Evolutionary conservation across 2,797 vertebrate species (phyloP), one percentile per base, ranked within the genome.

Genomic region (Labeo calbasu): DNA sequence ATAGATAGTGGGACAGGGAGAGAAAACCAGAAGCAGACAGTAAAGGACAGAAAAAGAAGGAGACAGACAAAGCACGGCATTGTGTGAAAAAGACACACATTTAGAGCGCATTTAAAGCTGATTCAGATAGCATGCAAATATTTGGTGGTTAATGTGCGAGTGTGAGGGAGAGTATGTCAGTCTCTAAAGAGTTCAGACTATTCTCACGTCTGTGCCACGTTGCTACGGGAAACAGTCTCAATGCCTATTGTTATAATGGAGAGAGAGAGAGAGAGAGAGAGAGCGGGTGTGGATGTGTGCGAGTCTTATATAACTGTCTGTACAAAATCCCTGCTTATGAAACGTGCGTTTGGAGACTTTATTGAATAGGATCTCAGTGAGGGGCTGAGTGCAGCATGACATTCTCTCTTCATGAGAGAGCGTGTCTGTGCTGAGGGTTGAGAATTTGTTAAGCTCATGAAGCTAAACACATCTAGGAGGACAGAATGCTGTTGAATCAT

Each of bases 191-290:
- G 75, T 69, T 70, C 65, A 61, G 82, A 78, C 75, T 69, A 61
- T 84, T 78, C 82, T 77, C 65, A 78, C 14, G 17, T 50, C 65
- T 61, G 63, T 78, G 53, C 73, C 75, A 78, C 40, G 82, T 84
- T 84, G 82, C 82, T 77, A 84, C 9, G 82, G 82, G 82, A 78
- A 83, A 84, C 75, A 78, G 82, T 78, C 82, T 84, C 75, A 84
- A 70, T 59, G 82, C 65, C 82, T 84, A 84, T 84, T 84, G 82
- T 84, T 59, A 59, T 84, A 78, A 84, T 84, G 48, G 81, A 40
- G 46, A 32, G 77, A 40, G 51, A 50, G 48, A 50, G 48, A 50
- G 80, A 25, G 72, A 21, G 55, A 46, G 72, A 28, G 63, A 46
- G 73, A 11, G 50, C 0, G 48, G 12, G 61, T 15, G 63, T 55